Base-by-base conservation (phyloP, 2,888 invertebrate genomes). In the Reticulitermes lucifugus region DNA sequence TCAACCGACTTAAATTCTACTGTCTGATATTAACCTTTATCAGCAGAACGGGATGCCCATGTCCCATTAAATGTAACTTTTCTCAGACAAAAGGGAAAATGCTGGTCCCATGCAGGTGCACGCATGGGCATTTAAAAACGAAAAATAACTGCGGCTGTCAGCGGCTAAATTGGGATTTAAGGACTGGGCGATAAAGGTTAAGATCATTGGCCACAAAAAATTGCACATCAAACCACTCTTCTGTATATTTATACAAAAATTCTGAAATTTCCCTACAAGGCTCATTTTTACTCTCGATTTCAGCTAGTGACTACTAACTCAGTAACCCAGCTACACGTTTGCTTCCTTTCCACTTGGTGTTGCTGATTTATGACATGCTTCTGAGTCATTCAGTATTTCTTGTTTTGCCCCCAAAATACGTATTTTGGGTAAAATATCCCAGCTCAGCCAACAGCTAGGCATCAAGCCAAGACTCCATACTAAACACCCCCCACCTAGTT, bases 401-500 rank as follows among this genome's bases (percentile, higher is more conserved):
- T 14, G 21, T 73, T 73, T 70, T 14, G 10, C 18, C 35, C 71
- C 10, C 18, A 41, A 73, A 73, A 41, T 35, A 73, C 35, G 35
- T 35, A 35, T 35, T 73, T 73, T 73, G 73, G 41, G 12, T 70
- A 70, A 1, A 70, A 70, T 70, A 70, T 70, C 18, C 73, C 73
- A 35, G 73, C 70, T 70, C 70, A 70, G 70, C 25, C 70, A 12
- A 9, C 70, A 70, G 70, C 73, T 73, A 35, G 41, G 73, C 41
- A 7, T 71, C 21, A 59, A 79, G 25, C 55, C 55, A n/a, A 79
- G 55, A 79, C 59, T 25, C 35, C 80, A 60, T 10, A 25, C 22
- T 60, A 29, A 80, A 80, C 80, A 80, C 80, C 60, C 79, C 55
- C 60, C 80, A 83, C 83, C 75, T 83, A 83, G 75, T 77, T 75